A percentile compares a stretch with the other conserved stretches of the same genome.
Conservation (phyloP, 2,113 vertebrate species). For the Sinocyclocheilus anophthalmus region DNA sequence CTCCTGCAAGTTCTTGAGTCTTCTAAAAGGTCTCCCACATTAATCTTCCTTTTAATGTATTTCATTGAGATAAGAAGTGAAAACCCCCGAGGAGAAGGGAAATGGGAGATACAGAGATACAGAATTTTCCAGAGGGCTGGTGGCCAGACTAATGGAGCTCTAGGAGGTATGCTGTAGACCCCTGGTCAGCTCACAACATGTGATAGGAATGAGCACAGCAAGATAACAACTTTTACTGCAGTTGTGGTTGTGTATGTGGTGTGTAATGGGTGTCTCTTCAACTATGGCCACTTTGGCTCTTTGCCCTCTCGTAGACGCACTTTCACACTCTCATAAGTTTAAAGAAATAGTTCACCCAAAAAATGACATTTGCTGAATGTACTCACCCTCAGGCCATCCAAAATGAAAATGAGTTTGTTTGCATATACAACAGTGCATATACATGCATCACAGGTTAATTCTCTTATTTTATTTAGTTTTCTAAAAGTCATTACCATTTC, state of each 20-base stretch:
- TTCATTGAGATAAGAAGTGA: slow-evolving; percentile 52
- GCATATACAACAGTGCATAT: no score
- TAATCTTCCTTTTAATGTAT: slow-evolving; percentile 59
- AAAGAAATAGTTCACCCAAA: no score
- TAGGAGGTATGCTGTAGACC: slow-evolving; percentile 20
- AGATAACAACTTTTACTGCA: slow-evolving; percentile 7
- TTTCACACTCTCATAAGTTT: no score
- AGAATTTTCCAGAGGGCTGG: slow-evolving; percentile 23
- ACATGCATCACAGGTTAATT: neutral
- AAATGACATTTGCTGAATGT: no score
- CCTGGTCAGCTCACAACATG: slow-evolving; percentile 6
- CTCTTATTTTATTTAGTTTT: neutral
- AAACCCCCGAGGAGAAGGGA: slow-evolving; percentile 19
- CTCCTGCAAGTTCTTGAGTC: slow-evolving; percentile 44
- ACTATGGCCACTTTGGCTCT: no score
- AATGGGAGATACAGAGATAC: slow-evolving; percentile 41
- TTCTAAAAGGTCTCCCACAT: slow-evolving; percentile 60
- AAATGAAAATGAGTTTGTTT: no score
- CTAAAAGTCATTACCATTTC: neutral
- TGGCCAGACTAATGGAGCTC: slow-evolving; percentile 13
- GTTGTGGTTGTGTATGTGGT: neutral
- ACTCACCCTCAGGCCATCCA: no score
- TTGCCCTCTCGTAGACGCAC: no score
- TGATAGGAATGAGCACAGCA: slow-evolving; percentile 2
- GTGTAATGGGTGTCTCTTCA: no score